Percentiles rank a stretch among this genome's conserved stretches.
Conservation (phyloP, 2,888 invertebrate genomes). For the Stenodera caucasica region DNA sequence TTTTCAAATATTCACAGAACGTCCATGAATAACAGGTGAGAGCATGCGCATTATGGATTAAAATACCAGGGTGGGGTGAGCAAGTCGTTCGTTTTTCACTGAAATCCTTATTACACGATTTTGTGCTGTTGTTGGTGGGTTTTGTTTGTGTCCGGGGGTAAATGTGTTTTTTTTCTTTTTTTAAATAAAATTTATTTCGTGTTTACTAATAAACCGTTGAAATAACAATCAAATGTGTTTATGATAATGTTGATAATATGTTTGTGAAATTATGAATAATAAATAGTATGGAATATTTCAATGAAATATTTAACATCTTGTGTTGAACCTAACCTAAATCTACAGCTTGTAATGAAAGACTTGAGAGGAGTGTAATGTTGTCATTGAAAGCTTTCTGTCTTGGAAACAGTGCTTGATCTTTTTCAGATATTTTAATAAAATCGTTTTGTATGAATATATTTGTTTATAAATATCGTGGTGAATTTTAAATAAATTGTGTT, state of each 20-base stretch:
- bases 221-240: not conserved
- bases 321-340: slow-evolving; percentile 4
- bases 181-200: not conserved
- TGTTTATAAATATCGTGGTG: not conserved
- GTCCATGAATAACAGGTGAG: slow-evolving; percentile 30
- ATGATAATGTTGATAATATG: not conserved
- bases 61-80: slow-evolving; percentile 27
- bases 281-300: not conserved
- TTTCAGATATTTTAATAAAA: not conserved
- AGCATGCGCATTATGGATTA: slow-evolving; percentile 20
- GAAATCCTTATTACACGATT: slow-evolving; percentile 24
- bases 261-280: not conserved
- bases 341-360: slow-evolving; percentile 4
- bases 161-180: not conserved
- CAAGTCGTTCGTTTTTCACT: slow-evolving; percentile 27
- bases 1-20: not conserved
- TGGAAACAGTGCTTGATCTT: slow-evolving; percentile 4
- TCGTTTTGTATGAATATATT: not conserved
- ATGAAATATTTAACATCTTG: slow-evolving; percentile 4
- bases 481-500: not conserved
- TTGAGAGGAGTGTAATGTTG: slow-evolving; percentile 5
- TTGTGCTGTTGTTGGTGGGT: slow-evolving; percentile 19
- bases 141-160: slow-evolving; percentile 14
- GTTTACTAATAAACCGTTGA: not conserved
- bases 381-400: slow-evolving; percentile 6